These are phyloP conservation scores for Macrosoma leucophasiata DNA, from an alignment of 2,888 invertebrate genomes.

Conservation along the genomic window DNA sequence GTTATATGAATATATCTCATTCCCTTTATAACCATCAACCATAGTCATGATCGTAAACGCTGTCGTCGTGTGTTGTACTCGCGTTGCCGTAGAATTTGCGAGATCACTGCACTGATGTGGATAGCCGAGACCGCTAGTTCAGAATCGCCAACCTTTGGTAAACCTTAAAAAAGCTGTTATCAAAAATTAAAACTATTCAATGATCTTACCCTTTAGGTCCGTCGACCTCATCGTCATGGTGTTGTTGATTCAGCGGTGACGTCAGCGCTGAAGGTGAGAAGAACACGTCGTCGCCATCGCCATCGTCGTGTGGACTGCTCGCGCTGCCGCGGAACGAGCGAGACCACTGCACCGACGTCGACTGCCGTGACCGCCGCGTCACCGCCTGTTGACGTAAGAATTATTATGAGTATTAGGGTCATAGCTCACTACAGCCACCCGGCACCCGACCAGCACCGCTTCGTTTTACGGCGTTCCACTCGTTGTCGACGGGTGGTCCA, in stretches of 20 bases:
- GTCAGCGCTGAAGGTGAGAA: slow-evolving; percentile 47
- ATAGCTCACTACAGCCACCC: too few relatives aligned
- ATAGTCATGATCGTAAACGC: too few relatives aligned
- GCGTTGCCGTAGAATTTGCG: too few relatives aligned
- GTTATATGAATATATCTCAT: too few relatives aligned
- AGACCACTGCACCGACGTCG: slow-evolving; percentile 79
- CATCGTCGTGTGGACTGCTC: slow-evolving; percentile 55
- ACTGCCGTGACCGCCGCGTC: slow-evolving; percentile 76
- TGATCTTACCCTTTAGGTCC: slow-evolving; percentile 60
- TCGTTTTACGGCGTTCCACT: too few relatives aligned
- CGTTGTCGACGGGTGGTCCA: slow-evolving; percentile 26
- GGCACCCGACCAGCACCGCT: too few relatives aligned
- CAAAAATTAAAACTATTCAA: background rate
- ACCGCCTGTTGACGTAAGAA: too few relatives aligned
- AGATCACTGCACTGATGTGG: too few relatives aligned
- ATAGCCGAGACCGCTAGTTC: too few relatives aligned
- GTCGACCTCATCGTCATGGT: slow-evolving; percentile 59
- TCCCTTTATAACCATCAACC: too few relatives aligned
- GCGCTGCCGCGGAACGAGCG: slow-evolving; percentile 80
- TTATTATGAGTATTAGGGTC: slow-evolving; percentile 20
- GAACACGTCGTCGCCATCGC: slow-evolving; percentile 62
- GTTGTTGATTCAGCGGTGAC: slow-evolving; percentile 71
- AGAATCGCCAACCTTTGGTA: too few relatives aligned
- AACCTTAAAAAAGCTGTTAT: background rate
- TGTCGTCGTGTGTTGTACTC: too few relatives aligned